Percentiles rank a stretch among this genome's conserved stretches.
phyloP scores from a whole-genome alignment of 2,797 vertebrate species.

The Macrochelys suwanniensis region DNA sequence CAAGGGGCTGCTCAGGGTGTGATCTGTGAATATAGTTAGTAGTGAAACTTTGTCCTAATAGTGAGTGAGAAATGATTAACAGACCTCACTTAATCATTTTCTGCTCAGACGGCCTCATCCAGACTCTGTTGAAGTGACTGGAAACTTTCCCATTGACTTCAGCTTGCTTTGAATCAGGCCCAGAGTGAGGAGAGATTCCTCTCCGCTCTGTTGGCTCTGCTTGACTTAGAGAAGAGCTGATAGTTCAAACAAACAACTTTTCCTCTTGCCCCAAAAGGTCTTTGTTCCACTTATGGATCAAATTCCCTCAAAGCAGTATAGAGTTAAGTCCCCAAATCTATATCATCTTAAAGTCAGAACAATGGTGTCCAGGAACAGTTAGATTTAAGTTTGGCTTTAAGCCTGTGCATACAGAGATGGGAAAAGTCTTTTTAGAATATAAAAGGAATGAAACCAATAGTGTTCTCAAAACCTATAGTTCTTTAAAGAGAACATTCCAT shows the following conservation, averaged over 20 bases:
- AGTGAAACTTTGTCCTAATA: background rate
- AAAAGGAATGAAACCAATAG: background rate
- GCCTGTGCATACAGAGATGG: no score
- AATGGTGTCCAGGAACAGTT: background rate
- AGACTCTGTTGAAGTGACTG: background rate
- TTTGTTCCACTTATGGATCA: background rate
- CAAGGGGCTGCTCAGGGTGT: background rate
- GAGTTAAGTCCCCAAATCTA: no score
- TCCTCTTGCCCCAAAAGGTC: background rate
- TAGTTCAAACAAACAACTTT: background rate
- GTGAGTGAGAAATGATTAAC: background rate
- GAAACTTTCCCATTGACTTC: background rate
- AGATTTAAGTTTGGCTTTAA: no score
- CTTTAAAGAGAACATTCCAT: background rate
- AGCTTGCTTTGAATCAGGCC: background rate
- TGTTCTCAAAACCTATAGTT: constrained; percentile 4
- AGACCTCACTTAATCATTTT: background rate
- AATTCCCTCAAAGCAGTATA: background rate
- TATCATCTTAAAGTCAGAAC: background rate
- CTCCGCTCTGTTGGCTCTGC: background rate
- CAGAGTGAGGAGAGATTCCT: background rate
- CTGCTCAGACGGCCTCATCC: background rate
- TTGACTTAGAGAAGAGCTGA: background rate
- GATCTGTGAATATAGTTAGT: background rate
- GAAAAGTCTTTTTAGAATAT: background rate